A percentile compares a stretch with the other conserved stretches of the same genome.
Conservation (phyloP, 2,888 invertebrate genomes). For the Acronicta alni region DNA sequence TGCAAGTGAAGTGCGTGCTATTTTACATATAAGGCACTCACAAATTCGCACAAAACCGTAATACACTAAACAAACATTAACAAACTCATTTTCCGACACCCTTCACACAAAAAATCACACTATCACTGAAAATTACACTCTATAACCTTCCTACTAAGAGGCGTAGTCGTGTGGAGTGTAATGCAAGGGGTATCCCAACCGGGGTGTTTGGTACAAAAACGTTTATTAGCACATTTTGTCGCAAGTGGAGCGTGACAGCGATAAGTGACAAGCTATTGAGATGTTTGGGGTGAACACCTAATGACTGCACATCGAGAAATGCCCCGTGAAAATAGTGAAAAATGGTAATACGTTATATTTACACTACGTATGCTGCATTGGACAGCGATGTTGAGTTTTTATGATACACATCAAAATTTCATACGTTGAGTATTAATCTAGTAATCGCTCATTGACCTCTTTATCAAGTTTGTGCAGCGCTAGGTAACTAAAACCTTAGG, state of each 20-base stretch:
- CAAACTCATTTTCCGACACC: slow-evolving; percentile 64
- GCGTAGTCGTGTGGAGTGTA: slow-evolving; percentile 29
- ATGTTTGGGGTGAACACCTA: slow-evolving; percentile 63
- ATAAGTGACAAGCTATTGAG: slow-evolving; percentile 83
- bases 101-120: slow-evolving; percentile 38
- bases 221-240: slow-evolving; percentile 83
- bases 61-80: slow-evolving; percentile 66
- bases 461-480: no score
- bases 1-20: slow-evolving; percentile 15
- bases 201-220: slow-evolving; percentile 74
- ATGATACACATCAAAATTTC: no score
- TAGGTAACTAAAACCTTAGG: no score
- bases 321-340: slow-evolving; percentile 18
- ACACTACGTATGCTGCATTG: no score
- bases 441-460: no score
- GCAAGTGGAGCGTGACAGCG: slow-evolving; percentile 79
- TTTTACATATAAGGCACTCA: slow-evolving; percentile 46
- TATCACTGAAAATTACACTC: slow-evolving; percentile 18
- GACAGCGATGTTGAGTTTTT: no score
- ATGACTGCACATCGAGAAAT: slow-evolving; percentile 49
- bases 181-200: slow-evolving; percentile 59
- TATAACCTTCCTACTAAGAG: slow-evolving; percentile 1
- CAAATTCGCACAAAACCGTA: slow-evolving; percentile 61
- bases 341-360: neutral
- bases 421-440: no score